phyloP scores from a whole-genome alignment of 2,888 invertebrate species.

The Lypha dubia region DNA sequence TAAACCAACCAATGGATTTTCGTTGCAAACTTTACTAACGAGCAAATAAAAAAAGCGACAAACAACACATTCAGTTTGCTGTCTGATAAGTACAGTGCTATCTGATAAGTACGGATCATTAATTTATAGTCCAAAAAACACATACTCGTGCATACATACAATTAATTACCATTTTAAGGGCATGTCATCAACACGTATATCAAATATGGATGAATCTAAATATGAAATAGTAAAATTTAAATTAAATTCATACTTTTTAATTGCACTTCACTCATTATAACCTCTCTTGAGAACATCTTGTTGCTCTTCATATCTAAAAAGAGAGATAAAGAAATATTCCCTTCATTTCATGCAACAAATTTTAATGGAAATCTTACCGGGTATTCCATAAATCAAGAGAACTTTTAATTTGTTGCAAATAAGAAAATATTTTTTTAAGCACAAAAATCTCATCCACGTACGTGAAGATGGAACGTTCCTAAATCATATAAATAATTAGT shows the following conservation, averaged over 20 bases:
- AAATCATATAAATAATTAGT: neutral
- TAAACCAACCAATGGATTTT: no score
- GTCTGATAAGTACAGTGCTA: no score
- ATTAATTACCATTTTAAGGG: neutral
- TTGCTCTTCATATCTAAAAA: neutral
- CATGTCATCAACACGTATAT: neutral
- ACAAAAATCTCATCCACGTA: neutral
- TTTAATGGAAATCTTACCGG: neutral
- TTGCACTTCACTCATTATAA: neutral
- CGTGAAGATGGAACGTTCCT: neutral
- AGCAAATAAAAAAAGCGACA: no score
- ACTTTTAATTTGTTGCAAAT: neutral
- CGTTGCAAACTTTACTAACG: no score
- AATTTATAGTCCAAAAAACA: no score
- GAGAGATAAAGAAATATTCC: neutral
- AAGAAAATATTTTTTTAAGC: neutral
- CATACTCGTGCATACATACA: neutral
- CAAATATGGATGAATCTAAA: neutral
- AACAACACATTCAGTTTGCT: no score
- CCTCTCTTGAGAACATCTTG: neutral
- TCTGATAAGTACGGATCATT: no score
- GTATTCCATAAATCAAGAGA: neutral
- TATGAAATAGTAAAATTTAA: neutral
- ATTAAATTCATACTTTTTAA: neutral
- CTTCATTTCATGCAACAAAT: neutral